Evolutionary conservation across 1,140 invertebrate species (phyloP).

Genomic region (Trialeurodes vaporariorum): DNA sequence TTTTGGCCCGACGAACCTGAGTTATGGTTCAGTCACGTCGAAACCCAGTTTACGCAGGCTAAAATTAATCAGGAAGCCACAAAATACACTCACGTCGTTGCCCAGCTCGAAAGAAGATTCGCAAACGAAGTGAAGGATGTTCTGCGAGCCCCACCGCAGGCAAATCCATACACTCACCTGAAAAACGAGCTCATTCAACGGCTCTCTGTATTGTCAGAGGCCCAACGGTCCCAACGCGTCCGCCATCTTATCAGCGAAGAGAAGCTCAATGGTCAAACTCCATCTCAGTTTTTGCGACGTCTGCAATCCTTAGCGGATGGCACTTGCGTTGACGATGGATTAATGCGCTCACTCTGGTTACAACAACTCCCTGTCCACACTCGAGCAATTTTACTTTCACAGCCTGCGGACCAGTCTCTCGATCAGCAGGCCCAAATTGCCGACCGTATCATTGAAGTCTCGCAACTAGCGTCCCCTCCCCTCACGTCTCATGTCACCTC

Average conservation of each 20-base stretch:
- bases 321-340: not conserved
- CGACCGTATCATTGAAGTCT: not conserved
- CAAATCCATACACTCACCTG: not conserved
- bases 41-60: no score
- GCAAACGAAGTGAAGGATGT: no score
- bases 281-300: not conserved
- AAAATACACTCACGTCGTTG: not conserved
- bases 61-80: no score
- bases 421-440: not conserved
- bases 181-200: not conserved
- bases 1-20: no score
- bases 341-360: not conserved
- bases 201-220: not conserved
- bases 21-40: no score
- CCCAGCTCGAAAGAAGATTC: no score
- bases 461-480: no score
- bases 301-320: not conserved
- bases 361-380: not conserved
- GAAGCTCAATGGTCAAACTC: not conserved
- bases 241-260: not conserved
- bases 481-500: no score
- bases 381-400: not conserved
- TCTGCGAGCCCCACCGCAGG: not conserved
- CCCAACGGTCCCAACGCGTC: not conserved
- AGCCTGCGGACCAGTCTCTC: not conserved